Conservation (phyloP, 2,113 vertebrate genomes). For the Sturnira hondurensis region DNA sequence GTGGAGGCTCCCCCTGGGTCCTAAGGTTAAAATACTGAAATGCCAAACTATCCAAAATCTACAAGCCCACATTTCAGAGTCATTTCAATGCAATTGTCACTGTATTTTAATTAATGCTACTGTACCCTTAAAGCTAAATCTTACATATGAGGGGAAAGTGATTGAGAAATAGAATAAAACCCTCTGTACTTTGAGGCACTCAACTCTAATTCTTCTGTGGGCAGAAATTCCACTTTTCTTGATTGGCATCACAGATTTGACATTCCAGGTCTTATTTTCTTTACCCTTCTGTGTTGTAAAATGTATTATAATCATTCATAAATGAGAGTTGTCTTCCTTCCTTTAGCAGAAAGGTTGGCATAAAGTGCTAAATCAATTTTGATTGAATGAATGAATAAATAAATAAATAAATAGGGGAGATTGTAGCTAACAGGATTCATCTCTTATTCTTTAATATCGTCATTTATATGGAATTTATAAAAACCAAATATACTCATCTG, state of each 20-base stretch:
- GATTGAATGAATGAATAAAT: background rate
- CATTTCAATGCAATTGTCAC: background rate
- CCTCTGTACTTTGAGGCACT: background rate
- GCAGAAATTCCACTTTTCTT: background rate
- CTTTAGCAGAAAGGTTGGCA: background rate
- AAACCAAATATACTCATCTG: conserved; percentile 1
- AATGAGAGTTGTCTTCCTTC: background rate
- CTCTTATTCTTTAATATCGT: background rate
- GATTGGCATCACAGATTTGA: background rate
- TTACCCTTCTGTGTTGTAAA: background rate
- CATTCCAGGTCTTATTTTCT: background rate
- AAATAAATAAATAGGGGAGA: background rate
- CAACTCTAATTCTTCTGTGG: background rate
- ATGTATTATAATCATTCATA: background rate
- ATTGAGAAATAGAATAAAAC: background rate
- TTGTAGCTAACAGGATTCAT: background rate
- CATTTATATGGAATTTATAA: background rate
- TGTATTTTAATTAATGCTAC: background rate
- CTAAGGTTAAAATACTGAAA: background rate
- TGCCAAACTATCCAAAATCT: background rate
- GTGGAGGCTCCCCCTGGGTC: background rate
- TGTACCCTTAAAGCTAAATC: background rate
- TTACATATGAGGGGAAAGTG: background rate
- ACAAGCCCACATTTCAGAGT: background rate
- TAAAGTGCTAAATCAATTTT: background rate